A percentile compares a stretch with the other conserved stretches of the same genome.
Evolutionary conservation across 2,888 invertebrate genomes (phyloP).

Genomic region (Buathra laborator): DNA sequence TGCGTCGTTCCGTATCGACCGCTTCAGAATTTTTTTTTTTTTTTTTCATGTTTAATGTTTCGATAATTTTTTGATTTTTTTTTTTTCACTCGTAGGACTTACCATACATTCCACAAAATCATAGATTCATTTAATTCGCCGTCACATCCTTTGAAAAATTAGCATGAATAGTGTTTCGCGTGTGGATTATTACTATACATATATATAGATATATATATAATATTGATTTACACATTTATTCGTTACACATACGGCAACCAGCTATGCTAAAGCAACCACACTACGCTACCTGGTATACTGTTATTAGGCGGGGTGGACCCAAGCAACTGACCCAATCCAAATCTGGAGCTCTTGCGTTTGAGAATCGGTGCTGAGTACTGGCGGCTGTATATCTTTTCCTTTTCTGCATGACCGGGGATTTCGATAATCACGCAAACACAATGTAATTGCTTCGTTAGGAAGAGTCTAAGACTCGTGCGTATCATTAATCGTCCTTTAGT

Average conservation of each 20-base stretch:
- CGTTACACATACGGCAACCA: conserved; percentile 69
- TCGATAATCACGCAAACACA: conserved; percentile 48
- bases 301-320: conserved; percentile 87
- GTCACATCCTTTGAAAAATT: conserved; percentile 68
- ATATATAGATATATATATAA: conserved; percentile 43
- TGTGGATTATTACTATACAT: conserved; percentile 56
- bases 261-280: conserved; percentile 75
- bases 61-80: conserved; percentile 4
- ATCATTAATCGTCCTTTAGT: background rate
- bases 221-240: conserved; percentile 69
- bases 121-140: conserved; percentile 66
- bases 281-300: conserved; percentile 88
- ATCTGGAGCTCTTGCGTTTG: conserved; percentile 96
- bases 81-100: conserved; percentile 67
- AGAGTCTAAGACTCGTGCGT: conserved; percentile 50
- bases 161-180: conserved; percentile 47
- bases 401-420: conserved; percentile 86
- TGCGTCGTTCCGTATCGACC: background rate
- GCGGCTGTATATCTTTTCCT: conserved; percentile 94
- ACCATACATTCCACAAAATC: conserved; percentile 71
- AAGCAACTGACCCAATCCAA: conserved; percentile 95
- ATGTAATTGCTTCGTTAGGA: conserved; percentile 23
- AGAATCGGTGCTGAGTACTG: conserved; percentile 98
- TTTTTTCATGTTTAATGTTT: background rate
- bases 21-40: background rate